phyloP scores from a whole-genome alignment of 2,888 invertebrate species.

The Drosophila paranaensis region DNA sequence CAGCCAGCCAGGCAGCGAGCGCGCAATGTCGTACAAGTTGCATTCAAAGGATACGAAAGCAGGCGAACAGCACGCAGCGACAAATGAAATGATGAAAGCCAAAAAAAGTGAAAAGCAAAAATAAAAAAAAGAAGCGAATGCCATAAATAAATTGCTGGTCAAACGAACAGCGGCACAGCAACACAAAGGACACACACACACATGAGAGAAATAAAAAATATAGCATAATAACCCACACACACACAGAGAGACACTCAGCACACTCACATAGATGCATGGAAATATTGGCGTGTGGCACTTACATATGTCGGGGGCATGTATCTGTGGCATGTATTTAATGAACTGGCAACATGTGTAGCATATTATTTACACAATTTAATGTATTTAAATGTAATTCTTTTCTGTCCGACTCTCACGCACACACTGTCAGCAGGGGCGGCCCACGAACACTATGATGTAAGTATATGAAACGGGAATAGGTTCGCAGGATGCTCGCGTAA shows the following conservation, averaged over 20 bases:
- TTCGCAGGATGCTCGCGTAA: slow-evolving; percentile 80
- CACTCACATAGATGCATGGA: background rate
- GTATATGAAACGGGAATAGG: slow-evolving; percentile 84
- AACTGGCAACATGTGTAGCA: slow-evolving; percentile 81
- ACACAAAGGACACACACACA: slow-evolving; percentile 27
- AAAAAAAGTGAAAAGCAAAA: background rate
- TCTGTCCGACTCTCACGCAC: slow-evolving; percentile 32
- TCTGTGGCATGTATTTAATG: slow-evolving; percentile 80
- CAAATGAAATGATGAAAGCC: slow-evolving; percentile 11
- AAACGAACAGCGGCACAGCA: slow-evolving; percentile 59
- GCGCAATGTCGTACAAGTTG: slow-evolving; percentile 75
- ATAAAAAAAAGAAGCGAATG: slow-evolving; percentile 22
- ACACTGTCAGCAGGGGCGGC: slow-evolving; percentile 35
- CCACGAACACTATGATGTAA: slow-evolving; percentile 81
- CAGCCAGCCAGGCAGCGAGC: background rate
- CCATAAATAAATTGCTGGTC: slow-evolving; percentile 78
- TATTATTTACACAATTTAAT: slow-evolving; percentile 81
- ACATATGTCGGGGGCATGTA: slow-evolving; percentile 65
- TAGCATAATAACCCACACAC: slow-evolving; percentile 6
- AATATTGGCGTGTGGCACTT: slow-evolving; percentile 35
- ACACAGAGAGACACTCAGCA: too few relatives aligned
- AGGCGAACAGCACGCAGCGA: slow-evolving; percentile 73
- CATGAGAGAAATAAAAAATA: slow-evolving; percentile 23
- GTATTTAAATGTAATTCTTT: slow-evolving; percentile 80
- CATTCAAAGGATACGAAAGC: slow-evolving; percentile 83